phyloP scores from a whole-genome alignment of 2,888 invertebrate genomes.

The Eilema caniola region DNA sequence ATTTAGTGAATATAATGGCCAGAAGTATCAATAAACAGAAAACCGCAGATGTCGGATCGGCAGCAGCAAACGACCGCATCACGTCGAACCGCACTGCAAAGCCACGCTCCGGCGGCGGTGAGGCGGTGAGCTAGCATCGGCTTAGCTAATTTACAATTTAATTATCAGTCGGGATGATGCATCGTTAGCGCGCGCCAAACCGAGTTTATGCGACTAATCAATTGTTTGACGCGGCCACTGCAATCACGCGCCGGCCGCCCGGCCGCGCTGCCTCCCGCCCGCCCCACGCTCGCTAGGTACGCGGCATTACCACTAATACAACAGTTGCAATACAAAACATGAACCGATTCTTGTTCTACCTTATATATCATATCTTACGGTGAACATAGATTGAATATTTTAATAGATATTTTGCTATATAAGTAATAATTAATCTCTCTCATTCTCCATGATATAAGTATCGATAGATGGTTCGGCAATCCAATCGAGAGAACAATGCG shows the following conservation, averaged over 20 bases:
- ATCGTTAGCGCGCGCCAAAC: slow-evolving; percentile 86
- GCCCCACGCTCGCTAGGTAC: slow-evolving; percentile 33
- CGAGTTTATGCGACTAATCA: slow-evolving; percentile 87
- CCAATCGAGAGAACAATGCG: slow-evolving; percentile 82
- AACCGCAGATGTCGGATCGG: slow-evolving; percentile 46
- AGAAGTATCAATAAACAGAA: slow-evolving; percentile 54
- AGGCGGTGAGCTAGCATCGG: slow-evolving; percentile 76
- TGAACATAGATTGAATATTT: slow-evolving; percentile 37
- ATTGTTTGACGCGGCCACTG: slow-evolving; percentile 86
- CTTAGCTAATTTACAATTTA: slow-evolving; percentile 87
- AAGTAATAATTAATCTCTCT: slow-evolving; percentile 63
- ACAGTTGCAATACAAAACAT: slow-evolving; percentile 36
- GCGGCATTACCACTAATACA: slow-evolving; percentile 26
- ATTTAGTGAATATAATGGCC: slow-evolving; percentile 22
- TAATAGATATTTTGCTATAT: slow-evolving; percentile 41
- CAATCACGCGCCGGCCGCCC: slow-evolving; percentile 79
- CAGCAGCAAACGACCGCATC: slow-evolving; percentile 46
- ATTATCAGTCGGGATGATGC: slow-evolving; percentile 86
- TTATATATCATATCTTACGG: neutral
- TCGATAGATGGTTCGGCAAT: slow-evolving; percentile 72
- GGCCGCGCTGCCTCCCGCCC: slow-evolving; percentile 42
- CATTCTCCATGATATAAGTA: slow-evolving; percentile 73
- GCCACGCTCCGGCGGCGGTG: slow-evolving; percentile 57
- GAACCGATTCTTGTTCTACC: slow-evolving; percentile 20
- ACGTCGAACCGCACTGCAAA: slow-evolving; percentile 59